These are phyloP conservation scores for Cheilosia vulpina DNA, from an alignment of 2,888 invertebrate genomes.

Conservation along the genomic window DNA sequence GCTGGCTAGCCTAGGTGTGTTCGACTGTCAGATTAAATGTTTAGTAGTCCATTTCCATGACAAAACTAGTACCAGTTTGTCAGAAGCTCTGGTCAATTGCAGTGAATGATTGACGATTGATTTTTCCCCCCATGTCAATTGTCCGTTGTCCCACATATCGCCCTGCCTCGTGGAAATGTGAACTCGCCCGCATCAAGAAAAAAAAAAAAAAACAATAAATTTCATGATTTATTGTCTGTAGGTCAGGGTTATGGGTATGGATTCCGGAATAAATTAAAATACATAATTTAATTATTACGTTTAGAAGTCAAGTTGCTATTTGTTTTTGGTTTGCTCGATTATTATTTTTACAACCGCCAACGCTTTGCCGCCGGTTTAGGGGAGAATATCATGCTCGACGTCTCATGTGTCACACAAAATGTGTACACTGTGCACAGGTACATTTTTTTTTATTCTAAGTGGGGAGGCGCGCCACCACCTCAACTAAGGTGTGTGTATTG, in stretches of 20 bases:
- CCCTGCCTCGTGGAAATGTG: not conserved
- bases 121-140: not conserved
- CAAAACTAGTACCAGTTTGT: slow-evolving; percentile 15
- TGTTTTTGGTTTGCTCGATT: slow-evolving; percentile 25
- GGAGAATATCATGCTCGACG: slow-evolving; percentile 43
- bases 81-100: slow-evolving; percentile 1
- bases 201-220: slow-evolving; percentile 54
- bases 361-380: slow-evolving; percentile 20
- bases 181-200: slow-evolving; percentile 30
- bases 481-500: slow-evolving; percentile 51
- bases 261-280: slow-evolving; percentile 67
- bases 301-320: slow-evolving; percentile 42
- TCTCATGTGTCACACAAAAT: slow-evolving; percentile 45
- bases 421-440: slow-evolving; percentile 49
- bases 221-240: slow-evolving; percentile 75
- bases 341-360: slow-evolving; percentile 52
- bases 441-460: slow-evolving; percentile 7
- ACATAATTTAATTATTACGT: slow-evolving; percentile 42
- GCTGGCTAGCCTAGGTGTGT: slow-evolving; percentile 44
- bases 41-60: not conserved
- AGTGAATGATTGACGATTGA: slow-evolving; percentile 35
- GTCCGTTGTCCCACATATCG: not conserved
- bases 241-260: slow-evolving; percentile 75
- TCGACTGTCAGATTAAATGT: slow-evolving; percentile 30
- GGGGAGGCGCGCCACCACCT: slow-evolving; percentile 50